Conservation (phyloP, 1,140 invertebrate species). For the Eupristina koningsbergeri region DNA sequence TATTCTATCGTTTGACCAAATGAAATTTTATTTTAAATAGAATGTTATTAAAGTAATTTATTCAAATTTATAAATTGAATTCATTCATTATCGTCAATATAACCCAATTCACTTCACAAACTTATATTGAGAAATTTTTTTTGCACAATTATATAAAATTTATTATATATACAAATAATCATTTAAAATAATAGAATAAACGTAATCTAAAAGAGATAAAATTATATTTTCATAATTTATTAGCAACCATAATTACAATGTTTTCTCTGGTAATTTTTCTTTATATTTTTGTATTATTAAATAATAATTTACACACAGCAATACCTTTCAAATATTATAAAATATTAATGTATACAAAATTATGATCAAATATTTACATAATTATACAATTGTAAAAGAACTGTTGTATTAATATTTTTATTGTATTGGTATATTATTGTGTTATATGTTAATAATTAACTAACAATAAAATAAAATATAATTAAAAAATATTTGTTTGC, state of each 20-base stretch:
- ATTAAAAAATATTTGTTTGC: too few relatives aligned
- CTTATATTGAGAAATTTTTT: neutral
- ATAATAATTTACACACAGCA: neutral
- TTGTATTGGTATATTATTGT: too few relatives aligned
- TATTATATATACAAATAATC: neutral
- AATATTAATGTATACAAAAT: too few relatives aligned
- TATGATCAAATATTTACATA: too few relatives aligned
- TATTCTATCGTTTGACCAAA: neutral
- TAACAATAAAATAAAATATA: too few relatives aligned
- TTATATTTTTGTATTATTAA: neutral
- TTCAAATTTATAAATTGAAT: too few relatives aligned
- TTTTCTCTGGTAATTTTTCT: neutral
- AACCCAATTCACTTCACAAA: too few relatives aligned
- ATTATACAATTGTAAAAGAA: too few relatives aligned
- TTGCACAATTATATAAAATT: neutral
- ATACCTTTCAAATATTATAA: too few relatives aligned
- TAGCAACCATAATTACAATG: neutral
- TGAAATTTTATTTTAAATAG: neutral
- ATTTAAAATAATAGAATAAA: neutral
- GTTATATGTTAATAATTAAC: too few relatives aligned
- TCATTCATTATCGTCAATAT: too few relatives aligned
- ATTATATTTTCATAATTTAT: neutral
- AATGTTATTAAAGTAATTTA: neutral
- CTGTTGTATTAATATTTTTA: too few relatives aligned
- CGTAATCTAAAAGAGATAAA: neutral